Evolutionary conservation across 2,113 vertebrate genomes (phyloP).

Genomic region (Antechinus stuartii): DNA sequence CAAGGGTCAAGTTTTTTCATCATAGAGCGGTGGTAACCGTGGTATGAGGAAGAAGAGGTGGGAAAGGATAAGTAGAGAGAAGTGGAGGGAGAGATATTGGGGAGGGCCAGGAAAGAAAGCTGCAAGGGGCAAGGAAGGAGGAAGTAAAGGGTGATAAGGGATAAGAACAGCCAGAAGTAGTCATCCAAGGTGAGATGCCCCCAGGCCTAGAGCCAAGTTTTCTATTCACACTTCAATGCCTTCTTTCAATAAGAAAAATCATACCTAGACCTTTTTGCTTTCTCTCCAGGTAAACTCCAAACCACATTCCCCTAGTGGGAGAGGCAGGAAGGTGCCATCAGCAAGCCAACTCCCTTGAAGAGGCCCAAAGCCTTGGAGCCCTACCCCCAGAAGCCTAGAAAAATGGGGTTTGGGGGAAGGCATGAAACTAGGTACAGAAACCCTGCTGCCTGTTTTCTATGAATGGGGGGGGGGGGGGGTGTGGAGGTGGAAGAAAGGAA

Average conservation of each 20-base stretch:
- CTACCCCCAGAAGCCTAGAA: not conserved
- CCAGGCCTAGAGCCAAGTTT: not conserved
- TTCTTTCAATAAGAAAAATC: not conserved
- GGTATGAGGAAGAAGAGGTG: not conserved
- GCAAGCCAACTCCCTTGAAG: not conserved
- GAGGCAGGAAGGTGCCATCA: not conserved
- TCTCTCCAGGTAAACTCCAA: not conserved
- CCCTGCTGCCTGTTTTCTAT: not conserved
- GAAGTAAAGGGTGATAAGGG: not conserved
- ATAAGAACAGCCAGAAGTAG: not conserved
- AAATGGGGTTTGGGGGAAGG: not conserved
- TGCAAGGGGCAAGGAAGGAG: not conserved
- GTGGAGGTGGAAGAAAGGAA: not conserved
- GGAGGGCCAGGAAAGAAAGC: not conserved
- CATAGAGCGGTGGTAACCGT: not conserved
- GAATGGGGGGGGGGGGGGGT: not conserved
- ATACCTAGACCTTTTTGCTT: not conserved
- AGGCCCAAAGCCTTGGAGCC: not conserved
- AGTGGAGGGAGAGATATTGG: not conserved
- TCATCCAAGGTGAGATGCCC: not conserved
- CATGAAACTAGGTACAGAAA: fast-evolving
- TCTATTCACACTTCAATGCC: not conserved
- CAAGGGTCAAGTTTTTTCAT: not conserved
- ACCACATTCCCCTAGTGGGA: not conserved
- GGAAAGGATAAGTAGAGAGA: not conserved